Percentiles rank a stretch among this genome's conserved stretches.
Evolutionary conservation across 2,113 vertebrate genomes (phyloP).

Genomic region (Tretioscincus oriximinensis): DNA sequence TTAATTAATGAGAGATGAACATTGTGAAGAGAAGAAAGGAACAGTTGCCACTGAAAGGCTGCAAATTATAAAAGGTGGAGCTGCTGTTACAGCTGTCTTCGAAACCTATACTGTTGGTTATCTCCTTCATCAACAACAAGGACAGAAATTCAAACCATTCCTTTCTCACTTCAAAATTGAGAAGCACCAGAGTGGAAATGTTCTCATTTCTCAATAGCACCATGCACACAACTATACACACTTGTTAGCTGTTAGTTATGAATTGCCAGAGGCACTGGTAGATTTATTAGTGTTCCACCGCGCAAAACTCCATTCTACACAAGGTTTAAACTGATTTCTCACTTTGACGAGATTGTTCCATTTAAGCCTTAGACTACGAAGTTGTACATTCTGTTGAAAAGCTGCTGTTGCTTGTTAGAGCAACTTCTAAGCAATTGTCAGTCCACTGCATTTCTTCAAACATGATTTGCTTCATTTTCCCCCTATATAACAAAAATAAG

Average conservation of each 20-base stretch:
- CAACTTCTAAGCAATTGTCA: conserved; percentile 19
- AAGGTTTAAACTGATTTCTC: conserved; percentile 28
- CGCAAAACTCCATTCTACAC: conserved; percentile 26
- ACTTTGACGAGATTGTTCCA: neutral
- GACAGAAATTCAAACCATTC: conserved; percentile 26
- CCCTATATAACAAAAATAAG: neutral
- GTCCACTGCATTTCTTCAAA: neutral
- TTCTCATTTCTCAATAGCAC: conserved; percentile 11
- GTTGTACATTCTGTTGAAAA: conserved; percentile 20
- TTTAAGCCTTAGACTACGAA: conserved; percentile 19
- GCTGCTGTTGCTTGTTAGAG: neutral
- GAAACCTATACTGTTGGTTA: conserved; percentile 1
- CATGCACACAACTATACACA: neutral
- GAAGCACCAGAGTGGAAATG: conserved; percentile 39
- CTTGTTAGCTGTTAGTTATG: conserved; percentile 28
- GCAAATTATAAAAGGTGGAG: conserved; percentile 37
- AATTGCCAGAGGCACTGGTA: neutral
- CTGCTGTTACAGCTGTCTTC: conserved; percentile 36
- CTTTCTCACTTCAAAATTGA: conserved; percentile 50
- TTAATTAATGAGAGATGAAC: conserved; percentile 65
- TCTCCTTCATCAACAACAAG: conserved; percentile 25
- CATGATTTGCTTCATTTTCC: neutral
- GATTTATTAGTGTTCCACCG: conserved; percentile 28
- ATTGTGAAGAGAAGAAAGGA: conserved; percentile 20
- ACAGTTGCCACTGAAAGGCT: conserved; percentile 39